Evolutionary conservation across 2,888 invertebrate species (phyloP).

Genomic region (Parnassius glacialis): DNA sequence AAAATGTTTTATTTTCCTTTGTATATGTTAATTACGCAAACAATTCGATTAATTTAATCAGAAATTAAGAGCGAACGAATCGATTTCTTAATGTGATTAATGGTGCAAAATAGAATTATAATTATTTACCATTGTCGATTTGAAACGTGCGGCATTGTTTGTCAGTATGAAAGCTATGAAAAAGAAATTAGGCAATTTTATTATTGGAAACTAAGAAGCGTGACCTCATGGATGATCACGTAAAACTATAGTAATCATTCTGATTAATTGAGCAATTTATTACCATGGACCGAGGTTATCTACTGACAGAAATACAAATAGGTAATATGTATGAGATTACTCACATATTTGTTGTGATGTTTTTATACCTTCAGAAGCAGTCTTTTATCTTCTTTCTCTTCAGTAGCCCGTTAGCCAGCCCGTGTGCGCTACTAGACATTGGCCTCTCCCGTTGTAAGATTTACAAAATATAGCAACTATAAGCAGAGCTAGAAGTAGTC

Average conservation of each 20-base stretch:
- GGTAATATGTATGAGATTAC: too few species aligned
- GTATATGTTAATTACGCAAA: constrained; percentile 21
- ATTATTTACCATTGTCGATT: constrained; percentile 20
- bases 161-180: constrained; percentile 1
- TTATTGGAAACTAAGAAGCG: not conserved
- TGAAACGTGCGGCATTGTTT: constrained; percentile 16
- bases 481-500: too few species aligned
- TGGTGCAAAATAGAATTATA: constrained; percentile 20
- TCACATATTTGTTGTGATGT: too few species aligned
- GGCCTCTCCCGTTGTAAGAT: too few species aligned
- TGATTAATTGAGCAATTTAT: constrained; percentile 2
- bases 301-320: too few species aligned
- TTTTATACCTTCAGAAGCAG: too few species aligned
- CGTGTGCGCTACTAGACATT: too few species aligned
- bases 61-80: constrained; percentile 19
- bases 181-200: constrained; percentile 12
- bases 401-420: too few species aligned
- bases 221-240: not conserved
- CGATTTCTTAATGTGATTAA: constrained; percentile 27
- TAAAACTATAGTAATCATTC: not conserved
- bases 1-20: constrained; percentile 19
- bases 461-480: too few species aligned
- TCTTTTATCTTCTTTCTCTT: too few species aligned
- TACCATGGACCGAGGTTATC: too few species aligned
- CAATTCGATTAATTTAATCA: constrained; percentile 24